phyloP scores from a whole-genome alignment of 2,113 vertebrate species.

The Chroicocephalus ridibundus region DNA sequence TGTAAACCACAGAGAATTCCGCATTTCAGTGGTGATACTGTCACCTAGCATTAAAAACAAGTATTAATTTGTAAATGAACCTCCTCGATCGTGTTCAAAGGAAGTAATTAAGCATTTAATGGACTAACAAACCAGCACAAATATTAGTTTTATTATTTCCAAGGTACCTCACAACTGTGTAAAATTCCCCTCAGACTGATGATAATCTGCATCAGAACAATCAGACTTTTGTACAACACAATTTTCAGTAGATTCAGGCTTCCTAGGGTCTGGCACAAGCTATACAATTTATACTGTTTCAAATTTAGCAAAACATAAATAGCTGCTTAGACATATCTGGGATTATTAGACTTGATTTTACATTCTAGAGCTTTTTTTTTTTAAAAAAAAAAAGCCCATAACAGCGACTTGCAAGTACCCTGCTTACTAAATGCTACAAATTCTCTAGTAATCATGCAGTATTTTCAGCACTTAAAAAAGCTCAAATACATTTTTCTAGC shows the following conservation, averaged over 20 bases:
- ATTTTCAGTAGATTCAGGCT: not conserved
- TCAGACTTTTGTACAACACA: not conserved
- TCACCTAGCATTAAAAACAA: slow-evolving; percentile 44
- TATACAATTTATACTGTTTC: not conserved
- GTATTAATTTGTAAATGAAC: slow-evolving; percentile 34
- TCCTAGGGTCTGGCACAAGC: not conserved
- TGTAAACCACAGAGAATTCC: not conserved
- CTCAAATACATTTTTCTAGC: not conserved
- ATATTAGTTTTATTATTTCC: slow-evolving; percentile 35
- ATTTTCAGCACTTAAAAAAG: not conserved
- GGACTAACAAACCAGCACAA: slow-evolving; percentile 10
- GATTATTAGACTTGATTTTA: slow-evolving; percentile 1
- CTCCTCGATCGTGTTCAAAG: not conserved
- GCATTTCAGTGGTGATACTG: not conserved
- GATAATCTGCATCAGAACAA: not conserved
- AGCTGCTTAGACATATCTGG: not conserved
- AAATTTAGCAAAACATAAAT: not conserved
- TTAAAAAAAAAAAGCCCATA: not conserved
- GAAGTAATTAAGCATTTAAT: slow-evolving; percentile 40
- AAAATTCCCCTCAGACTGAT: not conserved
- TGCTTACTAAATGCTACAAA: not conserved
- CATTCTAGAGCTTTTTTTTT: not conserved
- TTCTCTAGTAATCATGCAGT: not conserved
- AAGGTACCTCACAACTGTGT: not conserved
- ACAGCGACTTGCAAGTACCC: not conserved